These are phyloP conservation scores for Columba livia DNA, from an alignment of 2,113 vertebrate genomes.

Conservation along the genomic window DNA sequence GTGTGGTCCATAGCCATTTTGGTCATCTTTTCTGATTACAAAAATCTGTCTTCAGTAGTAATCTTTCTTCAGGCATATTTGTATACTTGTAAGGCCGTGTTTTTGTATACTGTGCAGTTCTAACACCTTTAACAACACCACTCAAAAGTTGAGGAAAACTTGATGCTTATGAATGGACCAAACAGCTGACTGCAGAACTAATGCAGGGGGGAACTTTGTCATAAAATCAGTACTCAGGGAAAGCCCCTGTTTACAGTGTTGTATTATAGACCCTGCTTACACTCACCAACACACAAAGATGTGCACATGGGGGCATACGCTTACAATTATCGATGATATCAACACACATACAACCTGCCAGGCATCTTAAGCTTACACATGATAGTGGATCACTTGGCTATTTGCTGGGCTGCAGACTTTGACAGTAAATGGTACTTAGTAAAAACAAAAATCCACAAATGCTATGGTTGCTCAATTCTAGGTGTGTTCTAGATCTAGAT, in stretches of 20 bases:
- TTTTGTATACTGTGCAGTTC: background rate
- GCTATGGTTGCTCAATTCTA: background rate
- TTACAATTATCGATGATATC: background rate
- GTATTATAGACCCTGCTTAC: background rate
- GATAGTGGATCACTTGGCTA: background rate
- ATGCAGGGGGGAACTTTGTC: background rate
- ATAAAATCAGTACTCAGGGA: background rate
- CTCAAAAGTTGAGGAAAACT: background rate
- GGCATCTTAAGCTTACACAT: background rate
- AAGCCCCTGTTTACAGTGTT: background rate
- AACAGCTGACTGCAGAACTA: background rate
- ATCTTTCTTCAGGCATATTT: background rate
- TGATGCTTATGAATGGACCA: background rate
- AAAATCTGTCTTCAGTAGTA: background rate
- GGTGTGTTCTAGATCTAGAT: background rate
- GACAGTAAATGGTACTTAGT: background rate
- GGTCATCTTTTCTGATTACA: background rate
- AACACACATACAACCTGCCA: background rate
- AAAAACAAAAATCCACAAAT: background rate
- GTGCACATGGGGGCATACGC: fast-evolving
- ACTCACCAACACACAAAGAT: background rate
- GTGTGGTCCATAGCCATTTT: background rate
- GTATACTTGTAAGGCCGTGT: background rate
- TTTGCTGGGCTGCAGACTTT: background rate
- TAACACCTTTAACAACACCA: background rate